phyloP scores from a whole-genome alignment of 2,888 invertebrate species.

The Lordiphosa fenestrarum region DNA sequence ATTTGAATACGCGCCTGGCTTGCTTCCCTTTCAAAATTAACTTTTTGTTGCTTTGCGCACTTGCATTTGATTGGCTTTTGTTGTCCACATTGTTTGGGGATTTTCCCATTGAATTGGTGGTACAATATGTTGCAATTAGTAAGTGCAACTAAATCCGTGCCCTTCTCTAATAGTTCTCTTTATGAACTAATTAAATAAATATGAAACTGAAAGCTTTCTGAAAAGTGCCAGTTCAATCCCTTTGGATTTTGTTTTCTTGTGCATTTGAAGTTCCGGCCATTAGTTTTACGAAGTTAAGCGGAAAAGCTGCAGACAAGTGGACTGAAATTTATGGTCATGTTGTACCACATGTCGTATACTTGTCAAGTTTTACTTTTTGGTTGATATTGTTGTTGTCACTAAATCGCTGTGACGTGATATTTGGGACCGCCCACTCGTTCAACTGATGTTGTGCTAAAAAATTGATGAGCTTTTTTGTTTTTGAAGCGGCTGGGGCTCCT shows the following conservation, averaged over 20 bases:
- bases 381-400: constrained; percentile 14
- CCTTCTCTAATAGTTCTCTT: neutral
- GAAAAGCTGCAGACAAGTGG: constrained; percentile 17
- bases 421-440: constrained; percentile 22
- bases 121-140: constrained; percentile 60
- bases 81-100: constrained; percentile 54
- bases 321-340: constrained; percentile 37
- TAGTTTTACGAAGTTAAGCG: constrained; percentile 33
- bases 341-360: constrained; percentile 58
- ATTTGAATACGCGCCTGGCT: constrained; percentile 16
- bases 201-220: constrained; percentile 58
- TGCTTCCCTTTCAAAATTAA: constrained; percentile 9
- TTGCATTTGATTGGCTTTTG: constrained; percentile 27
- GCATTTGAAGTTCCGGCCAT: constrained; percentile 63
- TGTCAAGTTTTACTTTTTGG: constrained; percentile 35
- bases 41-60: constrained; percentile 6
- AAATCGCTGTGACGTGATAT: constrained; percentile 34
- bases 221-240: constrained; percentile 14
- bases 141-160: constrained; percentile 9
- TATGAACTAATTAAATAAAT: constrained; percentile 55
- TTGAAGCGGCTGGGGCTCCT: neutral
- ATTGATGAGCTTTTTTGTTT: constrained; percentile 30
- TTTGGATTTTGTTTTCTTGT: constrained; percentile 20
- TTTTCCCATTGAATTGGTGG: constrained; percentile 44
- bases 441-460: constrained; percentile 36